Evolutionary conservation across 2,797 vertebrate genomes (phyloP), one percentile per base, ranked within the genome.

Genomic region (Hephaestus fuliginosus): DNA sequence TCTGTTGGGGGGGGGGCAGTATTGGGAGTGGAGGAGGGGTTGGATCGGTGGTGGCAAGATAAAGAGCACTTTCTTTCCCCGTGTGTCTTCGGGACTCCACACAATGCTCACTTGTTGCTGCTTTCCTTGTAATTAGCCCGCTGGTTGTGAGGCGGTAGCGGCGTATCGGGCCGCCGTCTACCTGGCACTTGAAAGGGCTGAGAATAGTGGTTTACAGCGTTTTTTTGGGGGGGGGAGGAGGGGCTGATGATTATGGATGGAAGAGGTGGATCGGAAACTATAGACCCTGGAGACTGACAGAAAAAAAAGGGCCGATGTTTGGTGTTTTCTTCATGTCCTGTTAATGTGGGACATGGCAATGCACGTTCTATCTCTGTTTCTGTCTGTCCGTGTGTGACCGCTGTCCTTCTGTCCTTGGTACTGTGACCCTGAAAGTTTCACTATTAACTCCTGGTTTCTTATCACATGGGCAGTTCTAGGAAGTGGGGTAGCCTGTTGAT

Each of bases 111-210:
- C 90, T 92, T 92, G 89, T 92, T 90, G 87, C 83, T 81, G 81
- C 86, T 74, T 91, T 80, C 91, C 92, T 91, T 94, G 89, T 94
- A 93, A 94, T 95, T 95, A 94, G 87, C 81, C 83, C 53, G 25
- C 71, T 82, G 76, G 80, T 87, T 86, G 85, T 66, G 74, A 89
- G 85, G 90, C 79, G 71, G 86, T 74, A 78, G 87, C 75, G 57
- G 60, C 61, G 56, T 22, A 86, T 88, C 78, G 12, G 82, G 76
- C 78, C 80, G 2, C 78, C 71, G 36, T 88, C 82, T 90, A 91
- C 90, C 89, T 90, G 86, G 82, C 84, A 92, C 86, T 86, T 93
- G 89, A 94, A 92, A 93, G 90, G 53, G 48, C 58, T 71, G 69
- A 85, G 86, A 78, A 53, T 41, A 70, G 84, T 75, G 80, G 82